Evolutionary conservation across 2,797 vertebrate genomes (phyloP).

Genomic region (Pelodytes ibericus): DNA sequence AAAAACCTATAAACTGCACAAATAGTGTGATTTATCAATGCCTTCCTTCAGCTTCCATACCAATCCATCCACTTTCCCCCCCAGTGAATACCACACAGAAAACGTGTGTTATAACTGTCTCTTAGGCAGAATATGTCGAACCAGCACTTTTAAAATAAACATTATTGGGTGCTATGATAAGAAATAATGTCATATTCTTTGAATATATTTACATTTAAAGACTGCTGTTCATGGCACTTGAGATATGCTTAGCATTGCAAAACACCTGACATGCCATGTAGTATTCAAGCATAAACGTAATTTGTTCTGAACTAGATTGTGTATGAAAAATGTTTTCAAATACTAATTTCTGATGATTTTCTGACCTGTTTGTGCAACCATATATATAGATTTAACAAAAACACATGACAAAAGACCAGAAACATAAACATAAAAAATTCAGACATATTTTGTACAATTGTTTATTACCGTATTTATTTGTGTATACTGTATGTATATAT

Average conservation of each 20-base stretch:
- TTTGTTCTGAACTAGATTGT: conserved; percentile 34
- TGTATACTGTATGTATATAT: no score
- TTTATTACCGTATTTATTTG: no score
- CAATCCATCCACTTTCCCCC: conserved; percentile 35
- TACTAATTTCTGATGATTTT: conserved; percentile 37
- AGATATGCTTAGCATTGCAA: conserved; percentile 50
- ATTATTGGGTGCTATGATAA: conserved; percentile 32
- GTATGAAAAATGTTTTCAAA: conserved; percentile 41
- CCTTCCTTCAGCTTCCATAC: conserved; percentile 30
- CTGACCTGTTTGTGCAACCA: background rate
- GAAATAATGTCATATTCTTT: conserved; percentile 23
- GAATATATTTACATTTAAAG: conserved; percentile 50
- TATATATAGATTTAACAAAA: no score
- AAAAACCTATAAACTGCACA: conserved; percentile 48
- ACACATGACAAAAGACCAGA: no score
- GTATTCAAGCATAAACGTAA: conserved; percentile 48
- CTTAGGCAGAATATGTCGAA: conserved; percentile 44
- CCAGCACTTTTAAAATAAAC: conserved; percentile 46
- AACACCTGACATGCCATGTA: conserved; percentile 38
- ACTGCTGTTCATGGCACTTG: conserved; percentile 38
- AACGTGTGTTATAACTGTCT: conserved; percentile 44
- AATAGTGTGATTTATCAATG: conserved; percentile 54
- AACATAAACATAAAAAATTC: no score
- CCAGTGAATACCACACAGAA: conserved; percentile 14
- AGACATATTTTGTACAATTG: no score